Base-by-base conservation (phyloP, 2,888 invertebrate species). In the Megamerina dolium region DNA sequence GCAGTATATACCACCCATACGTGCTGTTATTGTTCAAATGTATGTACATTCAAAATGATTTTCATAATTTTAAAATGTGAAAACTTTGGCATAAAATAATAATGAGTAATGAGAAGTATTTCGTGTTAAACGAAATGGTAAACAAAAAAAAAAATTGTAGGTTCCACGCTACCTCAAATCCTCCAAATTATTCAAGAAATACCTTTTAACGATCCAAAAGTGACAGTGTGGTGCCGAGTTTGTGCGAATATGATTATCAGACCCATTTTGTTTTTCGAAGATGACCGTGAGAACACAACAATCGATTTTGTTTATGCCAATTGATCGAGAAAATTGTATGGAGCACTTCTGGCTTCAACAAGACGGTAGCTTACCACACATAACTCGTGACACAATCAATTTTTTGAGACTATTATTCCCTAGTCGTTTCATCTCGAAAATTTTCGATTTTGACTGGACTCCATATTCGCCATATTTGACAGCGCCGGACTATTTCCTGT, bases 41-140 rank as follows among this genome's bases (percentile, higher is more conserved):
- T n/a, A n/a, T n/a, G n/a, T n/a, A n/a, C n/a, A n/a, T n/a, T n/a
- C n/a, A n/a, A n/a, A n/a, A n/a, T n/a, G n/a, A n/a, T n/a, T n/a
- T n/a, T n/a, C n/a, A n/a, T n/a, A n/a, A n/a, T n/a, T n/a, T n/a
- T n/a, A n/a, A n/a, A n/a, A n/a, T n/a, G n/a, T n/a, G n/a, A n/a
- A n/a, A n/a, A n/a, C n/a, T 23, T 23, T 23, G 23, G 10, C 23
- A 23, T 8, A 23, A 6, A 23, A 23, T 23, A 6, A 23, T 23
- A 8, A 60, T 23, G 23, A 23, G 23, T 23, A 23, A 23, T 23
- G 10, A 23, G 8, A 23, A 23, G 10, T 10, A 23, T 8, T 23
- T 23, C 23, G 10, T 23, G 23, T 23, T 23, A 10, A 23, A 23
- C 10, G 23, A 10, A 23, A 23, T 10, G 6, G 23, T 8, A 23